A percentile compares a stretch with the other conserved stretches of the same genome.
phyloP scores from a whole-genome alignment of 1,140 invertebrate genomes.

The Hermatobates lingyangjiaoensis region DNA sequence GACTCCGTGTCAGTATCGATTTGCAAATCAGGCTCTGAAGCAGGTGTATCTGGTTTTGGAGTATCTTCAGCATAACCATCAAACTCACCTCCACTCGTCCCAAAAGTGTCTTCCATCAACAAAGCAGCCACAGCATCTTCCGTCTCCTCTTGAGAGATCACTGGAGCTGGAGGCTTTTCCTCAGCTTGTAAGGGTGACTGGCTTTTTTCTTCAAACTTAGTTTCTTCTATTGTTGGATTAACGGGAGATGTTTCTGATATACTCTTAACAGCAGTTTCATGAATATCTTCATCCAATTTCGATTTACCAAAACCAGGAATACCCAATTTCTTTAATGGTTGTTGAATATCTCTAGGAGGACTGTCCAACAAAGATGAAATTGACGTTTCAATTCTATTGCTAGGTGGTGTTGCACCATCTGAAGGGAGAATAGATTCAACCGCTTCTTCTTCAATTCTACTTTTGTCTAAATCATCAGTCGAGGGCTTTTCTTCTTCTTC shows the following conservation, averaged over 20 bases:
- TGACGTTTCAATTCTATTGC: slow-evolving; percentile 21
- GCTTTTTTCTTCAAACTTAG: slow-evolving; percentile 23
- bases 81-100: slow-evolving; percentile 25
- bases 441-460: slow-evolving; percentile 10
- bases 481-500: neutral
- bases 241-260: slow-evolving; percentile 34
- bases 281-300: slow-evolving; percentile 40
- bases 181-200: slow-evolving; percentile 29
- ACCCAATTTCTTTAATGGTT: slow-evolving; percentile 29
- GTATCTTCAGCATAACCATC: slow-evolving; percentile 46
- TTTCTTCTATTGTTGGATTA: slow-evolving; percentile 13
- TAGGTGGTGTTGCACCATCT: neutral
- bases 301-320: slow-evolving; percentile 44
- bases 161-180: slow-evolving; percentile 58
- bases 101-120: slow-evolving; percentile 57
- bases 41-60: slow-evolving; percentile 63
- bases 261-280: slow-evolving; percentile 58
- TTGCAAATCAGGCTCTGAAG: slow-evolving; percentile 63
- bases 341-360: slow-evolving; percentile 21
- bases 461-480: slow-evolving; percentile 4
- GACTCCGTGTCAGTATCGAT: slow-evolving; percentile 73
- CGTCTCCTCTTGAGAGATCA: slow-evolving; percentile 81
- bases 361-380: slow-evolving; percentile 29
- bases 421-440: slow-evolving; percentile 5
- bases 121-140: slow-evolving; percentile 77